Conservation (phyloP, 2,113 vertebrate genomes). For the Herpetotheres cachinnans region DNA sequence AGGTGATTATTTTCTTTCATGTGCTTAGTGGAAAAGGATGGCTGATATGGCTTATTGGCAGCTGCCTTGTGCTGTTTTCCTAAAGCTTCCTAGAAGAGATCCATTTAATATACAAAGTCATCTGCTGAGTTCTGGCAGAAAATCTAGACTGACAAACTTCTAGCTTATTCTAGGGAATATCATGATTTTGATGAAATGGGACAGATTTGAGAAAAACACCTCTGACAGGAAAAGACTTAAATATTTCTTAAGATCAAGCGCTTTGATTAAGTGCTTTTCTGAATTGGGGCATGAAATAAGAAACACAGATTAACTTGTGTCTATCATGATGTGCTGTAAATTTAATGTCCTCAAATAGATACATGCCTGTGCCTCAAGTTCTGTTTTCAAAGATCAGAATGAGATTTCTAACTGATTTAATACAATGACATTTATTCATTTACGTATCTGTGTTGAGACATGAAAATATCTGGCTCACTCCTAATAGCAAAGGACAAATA, state of each 20-base stretch:
- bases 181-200: neutral
- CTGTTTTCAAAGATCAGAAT: slow-evolving; percentile 58
- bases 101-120: neutral
- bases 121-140: neutral
- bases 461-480: neutral
- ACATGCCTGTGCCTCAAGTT: slow-evolving; percentile 35
- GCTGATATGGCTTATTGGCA: neutral
- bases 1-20: neutral
- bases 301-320: neutral
- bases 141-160: neutral
- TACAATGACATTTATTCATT: slow-evolving; percentile 49
- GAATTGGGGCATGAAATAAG: neutral
- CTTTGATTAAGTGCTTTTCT: neutral
- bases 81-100: neutral
- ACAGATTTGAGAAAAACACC: neutral
- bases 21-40: neutral
- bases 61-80: neutral
- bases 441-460: slow-evolving; percentile 3
- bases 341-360: slow-evolving; percentile 54
- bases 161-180: neutral
- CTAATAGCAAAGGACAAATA: neutral
- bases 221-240: neutral
- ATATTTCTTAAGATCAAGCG: neutral
- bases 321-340: neutral
- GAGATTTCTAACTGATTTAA: slow-evolving; percentile 67